Evolutionary conservation across 2,113 vertebrate genomes (phyloP).

Genomic region (Okapia johnstoni): DNA sequence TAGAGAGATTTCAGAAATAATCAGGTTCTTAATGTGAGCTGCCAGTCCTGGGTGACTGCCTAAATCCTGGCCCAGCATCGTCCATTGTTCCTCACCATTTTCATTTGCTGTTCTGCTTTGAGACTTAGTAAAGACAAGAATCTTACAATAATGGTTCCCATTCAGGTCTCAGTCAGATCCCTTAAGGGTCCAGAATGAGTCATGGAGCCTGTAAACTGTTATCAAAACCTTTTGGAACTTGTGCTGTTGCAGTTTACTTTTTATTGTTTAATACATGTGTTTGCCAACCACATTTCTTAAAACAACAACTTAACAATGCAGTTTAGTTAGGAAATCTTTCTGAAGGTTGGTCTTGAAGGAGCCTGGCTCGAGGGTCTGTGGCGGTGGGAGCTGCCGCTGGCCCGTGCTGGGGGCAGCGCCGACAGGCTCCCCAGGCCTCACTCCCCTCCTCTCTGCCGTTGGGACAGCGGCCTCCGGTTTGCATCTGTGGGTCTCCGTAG

Average conservation of each 20-base stretch:
- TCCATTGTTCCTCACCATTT: neutral
- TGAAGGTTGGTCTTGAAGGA: neutral
- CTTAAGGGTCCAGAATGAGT: neutral
- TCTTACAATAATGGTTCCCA: neutral
- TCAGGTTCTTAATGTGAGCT: neutral
- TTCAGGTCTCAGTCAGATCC: neutral
- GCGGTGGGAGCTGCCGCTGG: neutral
- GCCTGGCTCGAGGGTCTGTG: neutral
- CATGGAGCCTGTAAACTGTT: neutral
- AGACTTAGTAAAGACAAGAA: neutral
- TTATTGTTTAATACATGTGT: neutral
- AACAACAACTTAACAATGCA: neutral
- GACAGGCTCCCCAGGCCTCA: neutral
- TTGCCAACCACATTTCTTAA: constrained; percentile 12
- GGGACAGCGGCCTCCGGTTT: neutral
- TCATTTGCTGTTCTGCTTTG: neutral
- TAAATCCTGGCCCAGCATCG: neutral
- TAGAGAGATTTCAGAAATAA: constrained; percentile 30
- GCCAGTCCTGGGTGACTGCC: neutral
- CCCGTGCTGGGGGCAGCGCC: neutral
- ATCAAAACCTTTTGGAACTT: constrained; percentile 26
- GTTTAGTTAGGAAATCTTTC: neutral
- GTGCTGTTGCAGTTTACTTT: neutral
- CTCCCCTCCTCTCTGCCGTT: neutral
- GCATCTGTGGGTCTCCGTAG: neutral